Evolutionary conservation across 2,888 invertebrate genomes (phyloP), one percentile per base, ranked within the genome.

Genomic region (Dryobotodes eremita): DNA sequence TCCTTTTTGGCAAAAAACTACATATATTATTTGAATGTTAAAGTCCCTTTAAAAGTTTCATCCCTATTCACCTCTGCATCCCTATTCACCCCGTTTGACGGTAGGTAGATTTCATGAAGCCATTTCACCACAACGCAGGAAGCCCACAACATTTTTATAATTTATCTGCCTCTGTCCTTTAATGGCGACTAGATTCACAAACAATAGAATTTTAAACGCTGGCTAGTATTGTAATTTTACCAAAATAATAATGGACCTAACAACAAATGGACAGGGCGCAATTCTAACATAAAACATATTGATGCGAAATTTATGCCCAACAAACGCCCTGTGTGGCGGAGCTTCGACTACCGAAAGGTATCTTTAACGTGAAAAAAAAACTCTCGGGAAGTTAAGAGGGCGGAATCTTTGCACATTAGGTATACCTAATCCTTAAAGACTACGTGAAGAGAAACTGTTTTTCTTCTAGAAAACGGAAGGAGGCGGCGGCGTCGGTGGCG

Each of bases 401-500:
- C 0, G 17, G 66, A 20, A 31, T 4, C 20, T 50, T 50, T 26
- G 48, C 26, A 13, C 26, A 26, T 48, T 50, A 42, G 42, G 0
- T 42, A 42, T 42, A 42, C 5, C 11, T 48, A 26, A 26, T 48
- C 26, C 11, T 48, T 66, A 68, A 23, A 69, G 36, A n/a, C n/a
- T n/a, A 17, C 11, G 36, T 42, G n/a, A 59, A n/a, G n/a, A 70
- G 0, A 42, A n/a, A 15, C 3, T 23, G 10, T 23, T 75, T 31
- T 57, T 75, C 48, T 59, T 75, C 6, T 55, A 87, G 87, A 85
- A 75, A 81, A 20, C n/a, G 0, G 42, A 70, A 20, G 68, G 86
- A 11, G 92, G 92, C 73, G 93, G 92, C 73, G 93, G 92, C 0
- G 23, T 93, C 20, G 81, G 81, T 1, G 79, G 79, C 2, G 11